phyloP scores from a whole-genome alignment of 2,113 vertebrate species.

The Sporophila hypoxantha region DNA sequence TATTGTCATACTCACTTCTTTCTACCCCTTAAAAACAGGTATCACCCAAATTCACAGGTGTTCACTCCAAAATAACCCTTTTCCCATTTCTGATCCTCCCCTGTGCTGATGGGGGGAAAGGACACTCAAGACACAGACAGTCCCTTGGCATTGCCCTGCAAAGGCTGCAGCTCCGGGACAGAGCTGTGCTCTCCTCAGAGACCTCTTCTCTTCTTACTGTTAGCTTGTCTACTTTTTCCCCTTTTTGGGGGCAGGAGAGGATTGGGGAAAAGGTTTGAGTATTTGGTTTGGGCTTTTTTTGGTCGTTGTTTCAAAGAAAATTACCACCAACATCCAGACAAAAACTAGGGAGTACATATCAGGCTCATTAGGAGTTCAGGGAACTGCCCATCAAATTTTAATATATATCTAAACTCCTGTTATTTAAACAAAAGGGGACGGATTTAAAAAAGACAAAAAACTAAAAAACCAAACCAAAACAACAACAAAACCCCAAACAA shows the following conservation, averaged over 20 bases:
- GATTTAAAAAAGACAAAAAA: background rate
- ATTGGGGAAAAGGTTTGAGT: too few species aligned
- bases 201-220: background rate
- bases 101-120: background rate
- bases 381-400: background rate
- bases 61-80: background rate
- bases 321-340: background rate
- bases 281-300: background rate
- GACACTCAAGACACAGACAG: rapidly evolving
- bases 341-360: background rate
- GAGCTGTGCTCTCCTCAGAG: background rate
- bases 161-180: background rate
- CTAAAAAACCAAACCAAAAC: background rate
- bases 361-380: background rate
- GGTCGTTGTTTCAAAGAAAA: background rate
- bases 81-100: background rate
- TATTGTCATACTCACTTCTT: background rate
- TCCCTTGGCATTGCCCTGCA: background rate
- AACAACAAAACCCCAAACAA: background rate
- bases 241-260: rapidly evolving
- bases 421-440: background rate
- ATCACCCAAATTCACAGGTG: background rate
- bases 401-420: background rate
- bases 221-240: rapidly evolving
- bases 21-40: background rate